phyloP scores from a whole-genome alignment of 2,888 invertebrate genomes.

The Nycteola revayana region DNA sequence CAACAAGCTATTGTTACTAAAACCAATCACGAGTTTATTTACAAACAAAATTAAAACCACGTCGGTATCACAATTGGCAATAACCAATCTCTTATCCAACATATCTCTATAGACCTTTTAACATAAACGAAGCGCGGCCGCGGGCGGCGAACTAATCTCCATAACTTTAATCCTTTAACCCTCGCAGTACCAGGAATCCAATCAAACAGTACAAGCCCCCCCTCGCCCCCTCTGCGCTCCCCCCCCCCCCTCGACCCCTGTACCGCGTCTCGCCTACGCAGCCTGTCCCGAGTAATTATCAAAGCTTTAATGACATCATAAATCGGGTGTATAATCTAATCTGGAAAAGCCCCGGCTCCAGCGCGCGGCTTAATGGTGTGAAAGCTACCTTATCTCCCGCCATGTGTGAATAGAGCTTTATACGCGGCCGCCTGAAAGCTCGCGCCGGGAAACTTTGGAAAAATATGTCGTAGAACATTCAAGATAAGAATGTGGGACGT shows the following conservation, averaged over 20 bases:
- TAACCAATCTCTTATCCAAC: conserved; percentile 80
- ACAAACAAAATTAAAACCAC: conserved; percentile 71
- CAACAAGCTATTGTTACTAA: conserved; percentile 38
- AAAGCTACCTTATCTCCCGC: conserved; percentile 82
- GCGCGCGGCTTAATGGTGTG: conserved; percentile 81
- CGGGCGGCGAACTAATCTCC: conserved; percentile 82
- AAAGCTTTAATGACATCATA: conserved; percentile 83
- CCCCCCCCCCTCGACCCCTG: conserved; percentile 26
- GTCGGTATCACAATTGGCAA: conserved; percentile 76
- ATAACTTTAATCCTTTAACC: conserved; percentile 82
- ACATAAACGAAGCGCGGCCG: conserved; percentile 78
- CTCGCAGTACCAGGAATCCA: conserved; percentile 80
- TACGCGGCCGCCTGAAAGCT: conserved; percentile 79
- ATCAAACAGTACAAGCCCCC: conserved; percentile 80
- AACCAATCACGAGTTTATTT: conserved; percentile 53
- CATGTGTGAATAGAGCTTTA: conserved; percentile 83
- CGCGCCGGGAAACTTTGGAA: conserved; percentile 81
- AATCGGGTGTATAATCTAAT: conserved; percentile 83
- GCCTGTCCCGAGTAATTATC: conserved; percentile 83
- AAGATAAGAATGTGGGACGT: conserved; percentile 81
- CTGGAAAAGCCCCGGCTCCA: conserved; percentile 83
- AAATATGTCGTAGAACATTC: conserved; percentile 81
- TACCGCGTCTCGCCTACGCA: conserved; percentile 71
- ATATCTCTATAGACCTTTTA: conserved; percentile 79
- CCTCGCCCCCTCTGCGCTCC: conserved; percentile 41